These are phyloP conservation scores for Danio rerio DNA, from an alignment of 2,113 vertebrate genomes.

Conservation along the genomic window GRCz12tu NC_133184.1:44768501-44769000, in stretches of 20 bases:
- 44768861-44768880: conserved; percentile 88
- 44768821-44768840: conserved; percentile 81
- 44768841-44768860: conserved; percentile 83
- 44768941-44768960: conserved; percentile 81
- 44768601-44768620: conserved; percentile 86
- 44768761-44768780: conserved; percentile 84
- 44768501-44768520: conserved; percentile 87
- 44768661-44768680: conserved; percentile 94
- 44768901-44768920: conserved; percentile 93
- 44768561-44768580: conserved; percentile 82
- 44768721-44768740: conserved; percentile 94
- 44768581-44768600: conserved; percentile 77
- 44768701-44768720: conserved; percentile 94
- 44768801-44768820: conserved; percentile 96
- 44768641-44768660: conserved; percentile 91
- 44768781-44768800: conserved; percentile 94
- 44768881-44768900: conserved; percentile 91
- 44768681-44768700: conserved; percentile 98
- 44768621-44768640: conserved; percentile 97
- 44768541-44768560: conserved; percentile 93
- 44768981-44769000: conserved; percentile 76
- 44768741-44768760: conserved; percentile 97
- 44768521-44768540: conserved; percentile 95
- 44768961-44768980: conserved; percentile 84
- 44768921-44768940: conserved; percentile 80